Percentiles rank a stretch among this genome's conserved stretches.
Conservation (phyloP, 2,888 invertebrate species). For the Pheosia gnoma region DNA sequence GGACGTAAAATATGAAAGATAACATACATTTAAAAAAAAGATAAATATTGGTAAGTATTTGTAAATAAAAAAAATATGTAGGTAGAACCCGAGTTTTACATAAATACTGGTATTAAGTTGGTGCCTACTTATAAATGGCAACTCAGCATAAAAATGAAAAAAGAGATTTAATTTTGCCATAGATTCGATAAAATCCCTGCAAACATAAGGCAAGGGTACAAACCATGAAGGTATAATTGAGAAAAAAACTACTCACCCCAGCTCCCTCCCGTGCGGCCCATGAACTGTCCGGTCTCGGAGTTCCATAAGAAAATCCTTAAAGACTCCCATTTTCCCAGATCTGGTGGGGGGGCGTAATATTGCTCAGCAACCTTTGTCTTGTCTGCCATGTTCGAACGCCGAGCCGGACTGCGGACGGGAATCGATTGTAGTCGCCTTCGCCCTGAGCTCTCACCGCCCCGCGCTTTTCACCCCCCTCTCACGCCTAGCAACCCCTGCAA, state of each 20-base stretch:
- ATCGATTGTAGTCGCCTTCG: constrained; percentile 75
- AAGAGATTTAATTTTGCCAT: background rate
- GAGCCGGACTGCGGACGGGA: constrained; percentile 74
- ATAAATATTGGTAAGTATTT: background rate
- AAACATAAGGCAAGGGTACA: constrained; percentile 39
- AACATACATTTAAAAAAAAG: background rate
- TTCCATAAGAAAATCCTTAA: constrained; percentile 95
- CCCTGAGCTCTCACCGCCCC: constrained; percentile 49
- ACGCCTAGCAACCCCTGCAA: constrained; percentile 59
- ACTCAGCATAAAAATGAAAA: background rate
- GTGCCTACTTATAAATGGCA: background rate
- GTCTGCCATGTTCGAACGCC: constrained; percentile 87
- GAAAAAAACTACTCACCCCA: constrained; percentile 92
- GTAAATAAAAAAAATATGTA: background rate
- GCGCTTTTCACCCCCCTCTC: constrained; percentile 43
- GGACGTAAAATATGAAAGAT: background rate
- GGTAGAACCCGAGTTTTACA: background rate
- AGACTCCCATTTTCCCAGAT: constrained; percentile 93
- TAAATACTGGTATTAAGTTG: too few species aligned
- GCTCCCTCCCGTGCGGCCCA: constrained; percentile 95
- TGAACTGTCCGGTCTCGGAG: constrained; percentile 94
- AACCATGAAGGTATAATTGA: constrained; percentile 6
- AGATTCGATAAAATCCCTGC: constrained; percentile 54
- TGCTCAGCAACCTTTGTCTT: constrained; percentile 88
- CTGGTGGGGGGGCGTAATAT: constrained; percentile 91